Evolutionary conservation across 2,113 vertebrate species (phyloP).

Genomic region (Forbesichthys papilliferus): DNA sequence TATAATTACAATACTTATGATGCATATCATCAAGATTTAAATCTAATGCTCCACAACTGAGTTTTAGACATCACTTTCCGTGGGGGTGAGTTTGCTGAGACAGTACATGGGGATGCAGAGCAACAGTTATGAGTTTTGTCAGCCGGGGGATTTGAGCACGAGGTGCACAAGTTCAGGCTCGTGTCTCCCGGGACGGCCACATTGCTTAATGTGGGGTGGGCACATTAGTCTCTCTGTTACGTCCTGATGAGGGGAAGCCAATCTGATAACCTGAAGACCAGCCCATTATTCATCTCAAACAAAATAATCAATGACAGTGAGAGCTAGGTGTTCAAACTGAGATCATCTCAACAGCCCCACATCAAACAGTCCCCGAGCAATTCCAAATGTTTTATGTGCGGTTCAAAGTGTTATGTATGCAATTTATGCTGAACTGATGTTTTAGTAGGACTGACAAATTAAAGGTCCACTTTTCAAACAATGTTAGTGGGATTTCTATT

Average conservation of each 20-base stretch:
- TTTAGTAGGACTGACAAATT: too few relatives aligned
- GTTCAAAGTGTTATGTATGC: neutral
- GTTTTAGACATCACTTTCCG: constrained; percentile 61
- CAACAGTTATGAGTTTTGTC: too few relatives aligned
- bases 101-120: too few relatives aligned
- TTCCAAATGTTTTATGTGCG: constrained; percentile 39
- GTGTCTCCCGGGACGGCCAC: neutral
- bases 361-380: constrained; percentile 38
- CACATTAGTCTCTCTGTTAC: constrained; percentile 29
- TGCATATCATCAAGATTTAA: constrained; percentile 82
- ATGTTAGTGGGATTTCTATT: too few relatives aligned
- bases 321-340: constrained; percentile 20
- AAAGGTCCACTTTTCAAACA: too few relatives aligned
- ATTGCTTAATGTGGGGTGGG: constrained; percentile 16
- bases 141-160: too few relatives aligned
- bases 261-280: constrained; percentile 36
- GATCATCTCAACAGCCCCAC: constrained; percentile 30
- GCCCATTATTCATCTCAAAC: constrained; percentile 31
- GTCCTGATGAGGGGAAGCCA: constrained; percentile 27
- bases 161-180: neutral
- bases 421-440: too few relatives aligned
- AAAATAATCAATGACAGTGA: constrained; percentile 31
- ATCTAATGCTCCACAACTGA: constrained; percentile 73
- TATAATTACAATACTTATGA: constrained; percentile 88
- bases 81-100: too few relatives aligned